These are phyloP conservation scores for Meganola albula DNA, from an alignment of 2,888 invertebrate genomes.

Conservation along the genomic window DNA sequence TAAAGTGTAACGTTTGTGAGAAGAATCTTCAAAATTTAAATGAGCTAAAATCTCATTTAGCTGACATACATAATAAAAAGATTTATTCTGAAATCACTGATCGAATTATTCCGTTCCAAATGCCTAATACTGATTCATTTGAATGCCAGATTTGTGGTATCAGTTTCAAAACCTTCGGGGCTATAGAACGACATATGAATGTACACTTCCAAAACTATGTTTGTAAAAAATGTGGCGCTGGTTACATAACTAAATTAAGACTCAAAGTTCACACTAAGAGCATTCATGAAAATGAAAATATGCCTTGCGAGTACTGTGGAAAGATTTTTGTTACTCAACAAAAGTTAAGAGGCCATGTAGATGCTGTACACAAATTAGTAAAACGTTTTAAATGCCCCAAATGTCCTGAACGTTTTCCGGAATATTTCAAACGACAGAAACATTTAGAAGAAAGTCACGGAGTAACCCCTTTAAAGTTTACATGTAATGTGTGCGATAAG, in stretches of 20 bases:
- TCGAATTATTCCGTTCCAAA: slow-evolving; percentile 54
- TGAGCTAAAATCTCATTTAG: slow-evolving; percentile 50
- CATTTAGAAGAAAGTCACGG: slow-evolving; percentile 56
- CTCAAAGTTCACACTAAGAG: slow-evolving; percentile 53
- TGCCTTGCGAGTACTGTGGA: slow-evolving; percentile 50
- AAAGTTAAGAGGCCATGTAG: slow-evolving; percentile 50
- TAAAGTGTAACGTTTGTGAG: slow-evolving; percentile 50
- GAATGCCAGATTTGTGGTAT: slow-evolving; percentile 57
- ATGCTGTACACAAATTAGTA: slow-evolving; percentile 47
- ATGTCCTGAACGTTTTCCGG: slow-evolving; percentile 51
- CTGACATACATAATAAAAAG: slow-evolving; percentile 45
- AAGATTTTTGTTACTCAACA: slow-evolving; percentile 47
- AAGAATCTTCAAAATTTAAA: slow-evolving; percentile 33
- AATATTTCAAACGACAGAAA: slow-evolving; percentile 54
- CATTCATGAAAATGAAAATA: slow-evolving; percentile 43
- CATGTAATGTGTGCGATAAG: slow-evolving; percentile 57
- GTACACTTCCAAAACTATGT: slow-evolving; percentile 60
- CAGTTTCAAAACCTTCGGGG: slow-evolving; percentile 59
- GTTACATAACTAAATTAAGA: slow-evolving; percentile 55
- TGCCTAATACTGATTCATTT: slow-evolving; percentile 35
- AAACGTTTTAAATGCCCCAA: slow-evolving; percentile 55
- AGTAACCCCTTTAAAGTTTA: slow-evolving; percentile 44
- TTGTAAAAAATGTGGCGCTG: slow-evolving; percentile 56
- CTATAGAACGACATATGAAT: slow-evolving; percentile 65
- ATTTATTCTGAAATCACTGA: slow-evolving; percentile 43